These are phyloP conservation scores for Psettodes erumei DNA, from an alignment of 2,113 vertebrate species.

Conservation along the genomic window DNA sequence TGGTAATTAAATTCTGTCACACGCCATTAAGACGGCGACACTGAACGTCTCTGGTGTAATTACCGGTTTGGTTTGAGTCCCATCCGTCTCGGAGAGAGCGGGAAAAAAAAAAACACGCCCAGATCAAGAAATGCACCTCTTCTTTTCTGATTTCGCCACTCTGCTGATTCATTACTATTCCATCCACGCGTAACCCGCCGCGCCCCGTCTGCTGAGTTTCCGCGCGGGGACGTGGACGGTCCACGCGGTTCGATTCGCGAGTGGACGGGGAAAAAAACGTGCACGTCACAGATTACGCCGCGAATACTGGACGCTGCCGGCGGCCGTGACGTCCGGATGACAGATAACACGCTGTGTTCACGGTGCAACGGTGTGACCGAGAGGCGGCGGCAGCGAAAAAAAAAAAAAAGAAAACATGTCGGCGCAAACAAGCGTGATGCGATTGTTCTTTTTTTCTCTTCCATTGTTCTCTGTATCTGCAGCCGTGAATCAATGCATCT, in stretches of 20 bases:
- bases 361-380: no score
- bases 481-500: slow-evolving; percentile 69
- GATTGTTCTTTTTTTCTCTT: slow-evolving; percentile 51
- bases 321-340: no score
- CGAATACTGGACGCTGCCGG: no score
- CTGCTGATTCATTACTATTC: background rate
- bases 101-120: background rate
- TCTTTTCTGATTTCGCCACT: background rate
- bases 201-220: background rate
- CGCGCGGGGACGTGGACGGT: no score
- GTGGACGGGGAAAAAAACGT: no score
- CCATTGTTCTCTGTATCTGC: slow-evolving; percentile 62
- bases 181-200: background rate
- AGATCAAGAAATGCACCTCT: background rate
- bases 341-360: no score
- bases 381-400: no score
- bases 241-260: no score
- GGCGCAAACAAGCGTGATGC: slow-evolving; percentile 26
- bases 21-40: background rate
- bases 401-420: no score
- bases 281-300: no score
- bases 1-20: background rate
- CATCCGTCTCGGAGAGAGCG: background rate
- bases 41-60: slow-evolving; percentile 26
- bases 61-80: slow-evolving; percentile 29